phyloP scores from a whole-genome alignment of 2,888 invertebrate genomes.

The Dasysyrphus albostriatus region DNA sequence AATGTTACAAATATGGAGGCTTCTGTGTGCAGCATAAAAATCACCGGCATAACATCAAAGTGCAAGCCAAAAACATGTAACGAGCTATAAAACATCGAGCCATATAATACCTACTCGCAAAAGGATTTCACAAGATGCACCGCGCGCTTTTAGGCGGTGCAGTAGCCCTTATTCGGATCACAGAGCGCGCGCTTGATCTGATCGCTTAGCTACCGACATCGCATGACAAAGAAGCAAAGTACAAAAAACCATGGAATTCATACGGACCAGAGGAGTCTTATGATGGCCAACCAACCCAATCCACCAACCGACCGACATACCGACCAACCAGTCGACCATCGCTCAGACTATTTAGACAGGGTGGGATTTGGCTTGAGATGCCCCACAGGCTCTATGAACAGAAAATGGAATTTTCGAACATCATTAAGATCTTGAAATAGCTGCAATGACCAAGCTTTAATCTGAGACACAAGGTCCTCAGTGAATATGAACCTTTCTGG shows the following conservation, averaged over 20 bases:
- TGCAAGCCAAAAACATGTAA: constrained; percentile 73
- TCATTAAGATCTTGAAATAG: too few species aligned
- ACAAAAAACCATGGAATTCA: constrained; percentile 67
- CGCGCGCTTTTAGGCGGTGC: constrained; percentile 66
- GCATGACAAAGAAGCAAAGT: constrained; percentile 66
- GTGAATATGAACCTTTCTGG: too few species aligned
- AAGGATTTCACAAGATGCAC: constrained; percentile 75
- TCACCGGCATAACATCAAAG: constrained; percentile 74
- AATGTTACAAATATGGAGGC: constrained; percentile 67
- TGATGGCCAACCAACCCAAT: constrained; percentile 68
- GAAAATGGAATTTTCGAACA: too few species aligned
- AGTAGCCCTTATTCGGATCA: constrained; percentile 76
- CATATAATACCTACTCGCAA: constrained; percentile 63
- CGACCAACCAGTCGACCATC: constrained; percentile 67
- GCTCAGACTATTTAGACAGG: constrained; percentile 23
- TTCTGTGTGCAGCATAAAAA: constrained; percentile 58
- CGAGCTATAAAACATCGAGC: constrained; percentile 75
- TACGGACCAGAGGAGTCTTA: constrained; percentile 43
- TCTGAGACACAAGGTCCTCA: too few species aligned
- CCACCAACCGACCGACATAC: constrained; percentile 65
- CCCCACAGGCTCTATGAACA: neutral
- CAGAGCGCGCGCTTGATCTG: constrained; percentile 73
- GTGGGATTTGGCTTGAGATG: neutral
- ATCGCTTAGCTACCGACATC: constrained; percentile 65
- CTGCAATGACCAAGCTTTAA: too few species aligned